phyloP scores from a whole-genome alignment of 2,797 vertebrate species.

The Epinephelus coioides region DNA sequence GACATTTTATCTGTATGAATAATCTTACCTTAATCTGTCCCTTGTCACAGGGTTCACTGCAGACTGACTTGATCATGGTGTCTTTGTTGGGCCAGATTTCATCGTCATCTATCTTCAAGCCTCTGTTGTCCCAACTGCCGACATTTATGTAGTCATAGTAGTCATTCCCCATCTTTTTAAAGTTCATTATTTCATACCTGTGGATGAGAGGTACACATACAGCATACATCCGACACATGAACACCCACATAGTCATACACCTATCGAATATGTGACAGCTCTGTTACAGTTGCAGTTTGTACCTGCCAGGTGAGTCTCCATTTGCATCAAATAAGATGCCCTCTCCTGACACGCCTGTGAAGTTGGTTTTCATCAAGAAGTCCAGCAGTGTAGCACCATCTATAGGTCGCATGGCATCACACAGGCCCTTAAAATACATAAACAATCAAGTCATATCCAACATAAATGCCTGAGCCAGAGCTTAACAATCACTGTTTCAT shows the following conservation, averaged over 20 bases:
- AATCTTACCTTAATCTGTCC: slow-evolving; percentile 94
- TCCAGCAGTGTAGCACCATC: slow-evolving; percentile 95
- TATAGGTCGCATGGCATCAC: slow-evolving; percentile 96
- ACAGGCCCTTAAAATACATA: slow-evolving; percentile 87
- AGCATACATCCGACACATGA: neutral
- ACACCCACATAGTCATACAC: neutral
- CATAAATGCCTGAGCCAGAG: neutral
- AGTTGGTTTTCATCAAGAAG: slow-evolving; percentile 97
- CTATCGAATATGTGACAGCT: neutral
- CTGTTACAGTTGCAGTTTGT: slow-evolving; percentile 41
- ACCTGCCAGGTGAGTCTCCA: slow-evolving; percentile 98
- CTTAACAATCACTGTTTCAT: neutral
- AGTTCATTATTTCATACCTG: slow-evolving; percentile 99
- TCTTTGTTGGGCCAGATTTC: slow-evolving; percentile 96
- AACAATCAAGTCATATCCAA: slow-evolving; percentile 10
- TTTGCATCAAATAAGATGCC: slow-evolving; percentile 96
- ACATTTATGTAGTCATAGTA: slow-evolving; percentile 97
- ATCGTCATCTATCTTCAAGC: slow-evolving; percentile 95
- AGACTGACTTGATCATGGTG: slow-evolving; percentile 93
- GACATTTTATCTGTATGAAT: neutral
- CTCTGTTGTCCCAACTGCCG: slow-evolving; percentile 97
- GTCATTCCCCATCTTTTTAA: slow-evolving; percentile 99
- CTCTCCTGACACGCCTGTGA: slow-evolving; percentile 96
- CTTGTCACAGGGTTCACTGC: slow-evolving; percentile 97
- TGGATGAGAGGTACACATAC: slow-evolving; percentile 18